phyloP scores from a whole-genome alignment of 2,797 vertebrate species.

The Lutjanus campechanus region DNA sequence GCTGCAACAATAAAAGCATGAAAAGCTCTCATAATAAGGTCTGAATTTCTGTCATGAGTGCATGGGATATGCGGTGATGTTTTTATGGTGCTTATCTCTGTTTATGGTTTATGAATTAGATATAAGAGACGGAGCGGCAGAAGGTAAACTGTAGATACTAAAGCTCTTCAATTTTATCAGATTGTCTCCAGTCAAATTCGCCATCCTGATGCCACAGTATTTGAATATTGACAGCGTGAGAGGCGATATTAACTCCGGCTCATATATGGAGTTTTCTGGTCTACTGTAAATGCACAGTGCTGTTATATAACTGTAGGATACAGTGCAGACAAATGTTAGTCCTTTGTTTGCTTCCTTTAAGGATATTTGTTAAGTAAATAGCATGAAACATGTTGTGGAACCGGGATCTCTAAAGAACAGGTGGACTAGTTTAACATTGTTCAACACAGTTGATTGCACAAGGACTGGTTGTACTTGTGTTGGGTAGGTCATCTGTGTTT shows the following conservation, averaged over 20 bases:
- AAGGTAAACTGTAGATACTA: conserved; percentile 15
- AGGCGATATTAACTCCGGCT: conserved; percentile 18
- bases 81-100: not conserved
- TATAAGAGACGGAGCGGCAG: not conserved
- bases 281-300: not conserved
- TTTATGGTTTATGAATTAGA: not conserved
- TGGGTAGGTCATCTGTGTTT: conserved; percentile 35
- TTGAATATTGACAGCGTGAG: conserved; percentile 60
- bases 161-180: conserved; percentile 58
- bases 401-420: not conserved
- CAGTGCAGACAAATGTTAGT: not conserved
- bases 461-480: conserved; percentile 44
- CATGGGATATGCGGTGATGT: not conserved
- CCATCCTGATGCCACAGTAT: conserved; percentile 35
- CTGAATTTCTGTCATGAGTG: conserved; percentile 16
- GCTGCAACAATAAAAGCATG: conserved; percentile 28
- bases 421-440: conserved; percentile 16
- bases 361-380: conserved; percentile 30
- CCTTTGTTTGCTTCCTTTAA: conserved; percentile 6
- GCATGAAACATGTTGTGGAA: not conserved
- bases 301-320: not conserved
- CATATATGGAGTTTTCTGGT: conserved; percentile 50
- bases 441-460: conserved; percentile 35
- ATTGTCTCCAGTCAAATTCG: conserved; percentile 67
- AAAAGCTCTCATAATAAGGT: conserved; percentile 22